phyloP scores from a whole-genome alignment of 2,113 vertebrate species.

The Dissostichus mawsoni region DNA sequence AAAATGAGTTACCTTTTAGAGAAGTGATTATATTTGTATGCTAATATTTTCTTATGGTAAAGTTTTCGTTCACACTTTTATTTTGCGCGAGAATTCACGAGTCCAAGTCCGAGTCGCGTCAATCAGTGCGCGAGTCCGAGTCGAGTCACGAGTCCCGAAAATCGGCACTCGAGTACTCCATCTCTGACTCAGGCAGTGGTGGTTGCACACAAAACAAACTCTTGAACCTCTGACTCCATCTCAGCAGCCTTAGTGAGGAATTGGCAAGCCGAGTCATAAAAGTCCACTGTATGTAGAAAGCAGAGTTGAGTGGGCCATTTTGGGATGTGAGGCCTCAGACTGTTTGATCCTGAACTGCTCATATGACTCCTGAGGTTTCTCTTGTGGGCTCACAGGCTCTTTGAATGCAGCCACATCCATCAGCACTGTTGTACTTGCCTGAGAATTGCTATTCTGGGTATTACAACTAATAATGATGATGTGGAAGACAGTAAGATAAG shows the following conservation, averaged over 20 bases:
- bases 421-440: constrained; percentile 24
- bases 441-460: constrained; percentile 39
- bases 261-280: constrained; percentile 55
- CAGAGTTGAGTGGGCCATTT: constrained; percentile 61
- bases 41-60: no score
- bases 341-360: constrained; percentile 72
- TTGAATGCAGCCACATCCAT: constrained; percentile 41
- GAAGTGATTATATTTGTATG: no score
- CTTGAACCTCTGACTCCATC: constrained; percentile 70
- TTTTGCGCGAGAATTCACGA: no score
- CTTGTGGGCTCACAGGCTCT: constrained; percentile 25
- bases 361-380: constrained; percentile 58
- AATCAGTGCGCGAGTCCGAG: no score
- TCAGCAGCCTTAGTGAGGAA: constrained; percentile 47
- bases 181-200: constrained; percentile 14
- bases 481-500: constrained; percentile 52
- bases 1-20: no score
- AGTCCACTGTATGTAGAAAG: constrained; percentile 54
- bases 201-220: constrained; percentile 50
- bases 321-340: constrained; percentile 45
- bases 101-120: no score
- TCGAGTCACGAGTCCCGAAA: no score
- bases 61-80: no score
- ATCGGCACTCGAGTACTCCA: no score
- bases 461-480: constrained; percentile 38